phyloP scores from a whole-genome alignment of 1,140 invertebrate genomes.

The Cotesia typhae region DNA sequence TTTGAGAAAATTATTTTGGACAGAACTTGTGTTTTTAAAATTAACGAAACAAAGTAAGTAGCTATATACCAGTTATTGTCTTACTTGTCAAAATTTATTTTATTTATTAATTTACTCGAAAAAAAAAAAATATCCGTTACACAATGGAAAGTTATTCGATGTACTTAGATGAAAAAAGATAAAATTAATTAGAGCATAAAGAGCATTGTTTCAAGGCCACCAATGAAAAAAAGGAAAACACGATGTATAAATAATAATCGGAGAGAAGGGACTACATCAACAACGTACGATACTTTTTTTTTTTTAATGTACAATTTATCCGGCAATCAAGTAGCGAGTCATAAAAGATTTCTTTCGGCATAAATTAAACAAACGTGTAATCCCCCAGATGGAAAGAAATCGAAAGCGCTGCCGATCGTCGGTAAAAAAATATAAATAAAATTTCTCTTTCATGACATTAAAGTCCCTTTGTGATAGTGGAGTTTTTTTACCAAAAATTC shows the following conservation, averaged over 20 bases:
- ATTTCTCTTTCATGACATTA: slow-evolving; percentile 23
- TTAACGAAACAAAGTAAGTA: no score
- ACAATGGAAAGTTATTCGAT: slow-evolving; percentile 65
- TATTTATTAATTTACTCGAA: neutral
- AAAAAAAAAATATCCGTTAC: slow-evolving; percentile 53
- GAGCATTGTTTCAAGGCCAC: slow-evolving; percentile 63
- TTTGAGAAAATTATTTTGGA: no score
- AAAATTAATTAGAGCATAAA: slow-evolving; percentile 64
- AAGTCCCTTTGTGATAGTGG: neutral
- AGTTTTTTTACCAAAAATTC: no score
- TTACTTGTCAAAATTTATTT: no score
- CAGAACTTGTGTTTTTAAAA: no score
- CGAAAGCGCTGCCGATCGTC: slow-evolving; percentile 17
- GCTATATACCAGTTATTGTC: no score
- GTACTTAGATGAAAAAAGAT: slow-evolving; percentile 19
- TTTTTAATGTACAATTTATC: neutral
- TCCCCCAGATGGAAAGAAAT: slow-evolving; percentile 14
- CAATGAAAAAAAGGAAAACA: slow-evolving; percentile 51
- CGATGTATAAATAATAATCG: slow-evolving; percentile 42
- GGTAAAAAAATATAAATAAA: slow-evolving; percentile 9
- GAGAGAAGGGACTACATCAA: slow-evolving; percentile 29
- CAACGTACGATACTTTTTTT: slow-evolving; percentile 8
- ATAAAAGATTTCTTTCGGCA: slow-evolving; percentile 48
- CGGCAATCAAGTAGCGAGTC: neutral
- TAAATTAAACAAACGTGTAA: no score